Percentiles rank a stretch among this genome's conserved stretches.
Conservation (phyloP, 2,797 vertebrate genomes). For the Rhodeus uyekii region DNA sequence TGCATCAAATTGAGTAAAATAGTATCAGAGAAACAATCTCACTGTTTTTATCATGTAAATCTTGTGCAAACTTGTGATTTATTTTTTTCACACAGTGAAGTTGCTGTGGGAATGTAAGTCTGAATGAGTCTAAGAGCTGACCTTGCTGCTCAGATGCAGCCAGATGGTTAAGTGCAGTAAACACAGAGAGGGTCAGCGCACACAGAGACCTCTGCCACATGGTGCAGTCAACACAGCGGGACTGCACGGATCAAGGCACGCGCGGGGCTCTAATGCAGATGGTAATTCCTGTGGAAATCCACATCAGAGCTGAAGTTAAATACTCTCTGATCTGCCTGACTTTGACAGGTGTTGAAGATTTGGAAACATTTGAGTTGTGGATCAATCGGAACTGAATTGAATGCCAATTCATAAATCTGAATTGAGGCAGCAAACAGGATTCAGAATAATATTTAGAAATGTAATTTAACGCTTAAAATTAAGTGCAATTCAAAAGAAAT, state of each 20-base stretch:
- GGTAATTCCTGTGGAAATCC: conserved; percentile 26
- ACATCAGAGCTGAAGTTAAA: conserved; percentile 29
- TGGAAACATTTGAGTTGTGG: not conserved
- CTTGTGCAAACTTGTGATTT: conserved; percentile 5
- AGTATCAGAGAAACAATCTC: not conserved
- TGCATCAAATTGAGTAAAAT: not conserved
- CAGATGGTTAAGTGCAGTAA: conserved; percentile 73
- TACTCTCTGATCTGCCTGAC: conserved; percentile 30
- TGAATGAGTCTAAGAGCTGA: conserved; percentile 59
- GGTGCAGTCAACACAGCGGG: conserved; percentile 52
- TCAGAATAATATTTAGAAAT: not conserved
- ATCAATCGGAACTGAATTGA: not conserved
- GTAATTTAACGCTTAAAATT: not conserved
- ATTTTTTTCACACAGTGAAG: not conserved
- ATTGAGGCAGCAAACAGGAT: not conserved
- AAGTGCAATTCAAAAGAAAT: not conserved
- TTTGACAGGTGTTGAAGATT: conserved; percentile 48
- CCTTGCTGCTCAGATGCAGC: conserved; percentile 66
- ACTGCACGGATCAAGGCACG: conserved; percentile 31
- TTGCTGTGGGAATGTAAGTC: conserved; percentile 11
- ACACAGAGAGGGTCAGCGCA: conserved; percentile 64
- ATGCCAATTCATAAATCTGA: not conserved
- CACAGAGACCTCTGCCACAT: conserved; percentile 63
- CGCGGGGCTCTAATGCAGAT: conserved; percentile 36
- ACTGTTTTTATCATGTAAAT: not conserved